Evolutionary conservation across 2,888 invertebrate species (phyloP).

Genomic region (Timandra comae): DNA sequence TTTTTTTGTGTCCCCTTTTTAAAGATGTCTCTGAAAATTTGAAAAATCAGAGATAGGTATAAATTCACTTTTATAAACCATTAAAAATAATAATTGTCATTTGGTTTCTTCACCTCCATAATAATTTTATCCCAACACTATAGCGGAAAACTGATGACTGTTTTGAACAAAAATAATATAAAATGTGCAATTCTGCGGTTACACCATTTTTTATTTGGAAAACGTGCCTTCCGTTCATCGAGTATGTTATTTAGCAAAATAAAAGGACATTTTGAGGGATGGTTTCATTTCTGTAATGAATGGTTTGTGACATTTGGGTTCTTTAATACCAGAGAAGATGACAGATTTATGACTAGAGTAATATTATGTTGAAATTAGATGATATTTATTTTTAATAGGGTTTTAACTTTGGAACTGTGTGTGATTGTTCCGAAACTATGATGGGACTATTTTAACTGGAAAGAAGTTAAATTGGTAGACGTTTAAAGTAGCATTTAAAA

Average conservation of each 20-base stretch:
- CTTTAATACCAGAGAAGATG: constrained; percentile 28
- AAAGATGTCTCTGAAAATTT: no score
- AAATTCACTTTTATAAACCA: no score
- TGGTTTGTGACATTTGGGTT: constrained; percentile 44
- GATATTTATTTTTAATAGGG: constrained; percentile 3
- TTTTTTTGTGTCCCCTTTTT: no score
- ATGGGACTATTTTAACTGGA: no score
- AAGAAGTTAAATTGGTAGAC: no score
- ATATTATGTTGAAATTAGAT: background rate
- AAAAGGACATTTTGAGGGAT: constrained; percentile 36
- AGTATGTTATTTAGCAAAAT: constrained; percentile 37
- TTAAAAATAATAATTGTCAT: no score
- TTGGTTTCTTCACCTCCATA: no score
- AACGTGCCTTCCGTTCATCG: constrained; percentile 59
- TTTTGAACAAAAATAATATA: constrained; percentile 4
- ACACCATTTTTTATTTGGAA: constrained; percentile 23
- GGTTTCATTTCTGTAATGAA: constrained; percentile 54
- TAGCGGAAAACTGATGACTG: constrained; percentile 11
- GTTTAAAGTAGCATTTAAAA: no score
- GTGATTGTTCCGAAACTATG: constrained; percentile 7
- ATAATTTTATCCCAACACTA: constrained; percentile 14
- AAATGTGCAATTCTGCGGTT: constrained; percentile 37
- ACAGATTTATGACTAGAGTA: constrained; percentile 40
- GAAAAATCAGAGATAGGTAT: no score
- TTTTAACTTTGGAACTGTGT: background rate